A percentile compares a stretch with the other conserved stretches of the same genome.
phyloP scores from a whole-genome alignment of 2,113 vertebrate species.

The Macquaria australasica region DNA sequence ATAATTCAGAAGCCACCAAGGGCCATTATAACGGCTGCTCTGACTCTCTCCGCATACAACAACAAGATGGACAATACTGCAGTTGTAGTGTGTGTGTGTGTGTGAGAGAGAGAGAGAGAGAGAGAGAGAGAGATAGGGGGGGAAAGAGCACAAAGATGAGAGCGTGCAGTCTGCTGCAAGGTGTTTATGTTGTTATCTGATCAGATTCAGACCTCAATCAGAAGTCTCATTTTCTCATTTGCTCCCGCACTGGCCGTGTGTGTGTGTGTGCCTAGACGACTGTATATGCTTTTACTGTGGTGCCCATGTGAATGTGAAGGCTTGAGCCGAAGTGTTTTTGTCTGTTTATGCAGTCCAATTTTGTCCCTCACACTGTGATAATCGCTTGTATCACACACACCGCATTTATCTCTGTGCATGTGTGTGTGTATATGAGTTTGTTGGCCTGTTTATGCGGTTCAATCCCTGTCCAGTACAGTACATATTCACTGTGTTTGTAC shows the following conservation, averaged over 20 bases:
- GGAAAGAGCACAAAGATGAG: conserved; percentile 15
- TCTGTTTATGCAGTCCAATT: conserved; percentile 63
- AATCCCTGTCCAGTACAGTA: conserved; percentile 46
- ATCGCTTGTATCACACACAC: conserved; percentile 50
- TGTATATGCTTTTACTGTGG: conserved; percentile 13
- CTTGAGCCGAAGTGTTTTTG: conserved; percentile 14
- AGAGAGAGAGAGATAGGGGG: neutral
- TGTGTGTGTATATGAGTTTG: neutral
- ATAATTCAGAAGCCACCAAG: conserved; percentile 24
- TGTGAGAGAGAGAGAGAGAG: neutral
- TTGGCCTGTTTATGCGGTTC: conserved; percentile 45
- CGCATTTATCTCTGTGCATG: neutral
- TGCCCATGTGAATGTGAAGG: conserved; percentile 14
- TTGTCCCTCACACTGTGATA: conserved; percentile 38
- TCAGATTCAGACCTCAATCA: conserved; percentile 67
- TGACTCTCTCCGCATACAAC: conserved; percentile 37
- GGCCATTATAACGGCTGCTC: conserved; percentile 45
- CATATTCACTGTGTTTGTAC: conserved; percentile 24
- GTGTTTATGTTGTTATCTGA: conserved; percentile 67
- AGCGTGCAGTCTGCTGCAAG: conserved; percentile 31
- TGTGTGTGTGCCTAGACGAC: neutral
- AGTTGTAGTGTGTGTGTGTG: neutral
- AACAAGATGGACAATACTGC: conserved; percentile 40
- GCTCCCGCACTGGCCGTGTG: neutral
- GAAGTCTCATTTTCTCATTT: conserved; percentile 69